These are phyloP conservation scores for Branchipolynoe longqiensis DNA, from an alignment of 2,888 invertebrate species.

Conservation along the genomic window DNA sequence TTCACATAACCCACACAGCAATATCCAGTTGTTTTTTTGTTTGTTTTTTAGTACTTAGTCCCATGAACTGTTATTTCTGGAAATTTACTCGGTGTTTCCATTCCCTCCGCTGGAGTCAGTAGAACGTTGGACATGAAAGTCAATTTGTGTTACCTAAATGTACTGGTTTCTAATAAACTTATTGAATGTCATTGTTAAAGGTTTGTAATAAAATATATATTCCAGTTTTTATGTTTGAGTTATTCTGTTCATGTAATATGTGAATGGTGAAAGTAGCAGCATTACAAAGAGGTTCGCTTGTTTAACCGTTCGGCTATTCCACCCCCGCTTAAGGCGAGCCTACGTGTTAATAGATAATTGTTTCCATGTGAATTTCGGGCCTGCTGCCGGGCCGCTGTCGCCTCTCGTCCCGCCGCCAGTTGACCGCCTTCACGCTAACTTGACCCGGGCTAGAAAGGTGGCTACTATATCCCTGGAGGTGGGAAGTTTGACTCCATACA, in stretches of 20 bases:
- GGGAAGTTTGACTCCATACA: no score
- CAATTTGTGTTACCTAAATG: constrained; percentile 47
- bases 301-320: no score
- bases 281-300: no score
- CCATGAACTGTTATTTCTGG: not conserved
- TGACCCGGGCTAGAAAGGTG: no score
- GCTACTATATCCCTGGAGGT: no score
- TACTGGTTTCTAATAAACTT: constrained; percentile 53
- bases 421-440: no score
- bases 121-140: constrained; percentile 44
- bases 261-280: not conserved
- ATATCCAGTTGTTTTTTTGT: constrained; percentile 44
- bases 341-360: no score
- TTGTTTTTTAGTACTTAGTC: no score
- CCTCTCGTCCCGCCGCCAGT: no score
- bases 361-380: no score
- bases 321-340: no score
- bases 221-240: constrained; percentile 21
- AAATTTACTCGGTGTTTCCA: not conserved
- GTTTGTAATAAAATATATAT: constrained; percentile 57
- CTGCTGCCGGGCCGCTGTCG: no score
- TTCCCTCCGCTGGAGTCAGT: constrained; percentile 27
- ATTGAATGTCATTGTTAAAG: constrained; percentile 55
- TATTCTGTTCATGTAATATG: not conserved
- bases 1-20: constrained; percentile 11